Conservation (phyloP, 92 coral and sea anemone species). For the Zoanthus solanderi region DNA sequence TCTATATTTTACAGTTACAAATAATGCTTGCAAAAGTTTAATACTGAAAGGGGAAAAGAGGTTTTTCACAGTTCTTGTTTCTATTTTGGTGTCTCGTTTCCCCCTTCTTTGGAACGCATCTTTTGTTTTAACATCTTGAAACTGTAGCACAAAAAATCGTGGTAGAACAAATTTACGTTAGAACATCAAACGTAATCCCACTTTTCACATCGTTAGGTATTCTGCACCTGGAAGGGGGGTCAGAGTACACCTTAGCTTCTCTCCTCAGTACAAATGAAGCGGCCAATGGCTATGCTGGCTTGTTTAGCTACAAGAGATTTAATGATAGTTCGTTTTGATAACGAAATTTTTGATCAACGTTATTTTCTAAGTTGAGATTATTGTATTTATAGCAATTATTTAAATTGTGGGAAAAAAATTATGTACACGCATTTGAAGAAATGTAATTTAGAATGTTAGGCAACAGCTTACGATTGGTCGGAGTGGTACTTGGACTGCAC, state of each 20-base stretch:
- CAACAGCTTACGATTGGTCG: background rate
- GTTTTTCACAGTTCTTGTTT: background rate
- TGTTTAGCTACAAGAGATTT: background rate
- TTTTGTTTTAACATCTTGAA: background rate
- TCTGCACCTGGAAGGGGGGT: too few relatives aligned
- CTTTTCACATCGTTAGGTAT: too few relatives aligned
- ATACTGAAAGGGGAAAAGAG: background rate
- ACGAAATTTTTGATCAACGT: conserved; percentile 1
- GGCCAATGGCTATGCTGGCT: background rate
- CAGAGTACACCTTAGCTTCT: background rate
- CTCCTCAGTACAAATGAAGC: background rate
- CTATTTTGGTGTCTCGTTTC: background rate
- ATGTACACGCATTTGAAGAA: background rate
- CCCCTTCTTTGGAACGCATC: background rate
- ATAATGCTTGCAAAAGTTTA: background rate
- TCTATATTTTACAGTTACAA: background rate
- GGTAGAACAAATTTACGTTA: too few relatives aligned
- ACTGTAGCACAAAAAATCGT: too few relatives aligned
- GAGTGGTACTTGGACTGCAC: background rate
- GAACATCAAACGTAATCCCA: too few relatives aligned
- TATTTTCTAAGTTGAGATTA: conserved; percentile 30
- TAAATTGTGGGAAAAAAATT: background rate
- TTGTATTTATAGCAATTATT: conserved; percentile 44
- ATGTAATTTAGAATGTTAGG: background rate
- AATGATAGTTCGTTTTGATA: background rate